These are phyloP conservation scores for Diabrotica virgifera DNA, from an alignment of 1,140 invertebrate genomes.

Conservation along the genomic window DNA sequence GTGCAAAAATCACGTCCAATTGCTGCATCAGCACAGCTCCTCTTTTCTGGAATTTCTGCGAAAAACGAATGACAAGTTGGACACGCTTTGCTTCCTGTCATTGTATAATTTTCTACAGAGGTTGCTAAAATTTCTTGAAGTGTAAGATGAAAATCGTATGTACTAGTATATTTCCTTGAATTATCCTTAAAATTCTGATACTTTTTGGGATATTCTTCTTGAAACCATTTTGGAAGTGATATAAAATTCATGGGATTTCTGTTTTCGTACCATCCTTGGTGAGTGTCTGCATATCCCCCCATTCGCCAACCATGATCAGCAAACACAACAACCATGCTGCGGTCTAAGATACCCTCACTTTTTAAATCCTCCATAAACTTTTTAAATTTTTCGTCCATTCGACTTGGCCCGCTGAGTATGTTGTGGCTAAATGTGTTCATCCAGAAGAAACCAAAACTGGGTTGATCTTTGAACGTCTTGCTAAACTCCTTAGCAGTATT, in stretches of 20 bases:
- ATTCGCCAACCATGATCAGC: slow-evolving; percentile 86
- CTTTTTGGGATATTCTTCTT: too few relatives aligned
- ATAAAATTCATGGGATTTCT: slow-evolving; percentile 69
- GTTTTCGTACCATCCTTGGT: slow-evolving; percentile 80
- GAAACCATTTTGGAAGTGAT: too few relatives aligned
- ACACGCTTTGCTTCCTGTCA: slow-evolving; percentile 53
- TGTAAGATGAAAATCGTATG: slow-evolving; percentile 73
- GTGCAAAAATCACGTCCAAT: slow-evolving; percentile 77
- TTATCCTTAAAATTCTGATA: too few relatives aligned
- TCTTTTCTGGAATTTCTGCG: slow-evolving; percentile 56
- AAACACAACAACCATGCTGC: slow-evolving; percentile 65
- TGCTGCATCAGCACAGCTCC: slow-evolving; percentile 71
- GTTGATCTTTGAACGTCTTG: too few relatives aligned
- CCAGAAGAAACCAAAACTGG: slow-evolving; percentile 71
- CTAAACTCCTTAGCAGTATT: too few relatives aligned
- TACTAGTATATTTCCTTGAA: slow-evolving; percentile 67
- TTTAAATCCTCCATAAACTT: slow-evolving; percentile 51
- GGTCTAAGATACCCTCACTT: slow-evolving; percentile 51
- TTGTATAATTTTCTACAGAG: slow-evolving; percentile 47
- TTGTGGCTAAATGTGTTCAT: slow-evolving; percentile 68
- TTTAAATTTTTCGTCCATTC: slow-evolving; percentile 56
- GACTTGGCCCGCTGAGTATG: slow-evolving; percentile 56
- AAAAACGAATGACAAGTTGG: slow-evolving; percentile 68
- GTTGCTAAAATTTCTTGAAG: slow-evolving; percentile 49
- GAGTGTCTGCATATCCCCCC: slow-evolving; percentile 66